Base-by-base conservation (phyloP, 2,888 invertebrate species). In the Diarsia mendica region DNA sequence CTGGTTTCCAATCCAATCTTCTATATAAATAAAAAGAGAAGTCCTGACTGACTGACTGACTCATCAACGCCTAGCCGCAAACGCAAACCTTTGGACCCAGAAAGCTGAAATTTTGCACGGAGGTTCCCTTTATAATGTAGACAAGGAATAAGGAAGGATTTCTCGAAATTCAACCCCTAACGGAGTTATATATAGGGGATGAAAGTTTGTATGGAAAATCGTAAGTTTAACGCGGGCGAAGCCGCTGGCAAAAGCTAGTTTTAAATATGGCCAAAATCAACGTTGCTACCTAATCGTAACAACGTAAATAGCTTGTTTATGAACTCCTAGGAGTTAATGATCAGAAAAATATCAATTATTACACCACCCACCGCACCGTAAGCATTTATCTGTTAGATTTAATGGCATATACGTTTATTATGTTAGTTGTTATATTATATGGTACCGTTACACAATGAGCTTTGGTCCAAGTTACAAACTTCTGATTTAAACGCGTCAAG, bases 381-480 rank as follows among this genome's bases (percentile, higher is more conserved):
- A 15, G 46, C 46, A 8, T 71, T 63, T n/a, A 39, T 28, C 46
- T 2, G 18, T 53, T 28, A 23, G 9, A 39, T 72, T 79, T 80
- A 80, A 72, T 63, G 39, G 39, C n/a, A 2, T 39, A 55, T n/a
- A 61, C 53, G 28, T 53, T 53, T 0, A 72, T 53, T 80, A 13
- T 72, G 53, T 48, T 61, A 48, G 20, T 23, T 63, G 51, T 80
- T 63, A 53, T 67, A 51, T 44, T 71, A 53, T 18, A n/a, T 53
- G 46, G 33, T 44, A 8, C 13, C 3, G 39, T 76, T 80, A 53
- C 61, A 20, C 73, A 76, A 80, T 72, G n/a, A 0, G 8, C 28
- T 18, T 4, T 53, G 80, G 80, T 80, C 13, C 61, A 76, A 76
- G 80, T 72, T 48, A 28, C 2, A 39, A 48, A 23, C 71, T 76